These are phyloP conservation scores for Chelon auratus DNA, from an alignment of 2,797 vertebrate species.

Conservation along the genomic window DNA sequence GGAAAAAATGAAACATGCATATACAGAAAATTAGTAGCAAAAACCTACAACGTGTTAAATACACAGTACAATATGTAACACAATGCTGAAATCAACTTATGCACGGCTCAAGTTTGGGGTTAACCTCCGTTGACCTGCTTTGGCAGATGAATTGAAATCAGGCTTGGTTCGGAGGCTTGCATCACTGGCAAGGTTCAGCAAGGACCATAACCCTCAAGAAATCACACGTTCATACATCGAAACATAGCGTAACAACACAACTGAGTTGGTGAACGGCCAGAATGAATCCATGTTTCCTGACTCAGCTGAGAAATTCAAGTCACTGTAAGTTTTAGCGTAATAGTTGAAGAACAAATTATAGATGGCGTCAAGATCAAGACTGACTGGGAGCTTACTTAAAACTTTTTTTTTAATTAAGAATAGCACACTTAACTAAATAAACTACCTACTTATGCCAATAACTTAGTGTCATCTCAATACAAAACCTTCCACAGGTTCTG, in stretches of 20 bases:
- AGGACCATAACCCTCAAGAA: background rate
- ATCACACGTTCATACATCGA: constrained; percentile 16
- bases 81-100: background rate
- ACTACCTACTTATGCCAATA: too few species aligned
- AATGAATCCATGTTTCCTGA: background rate
- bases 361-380: background rate
- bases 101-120: background rate
- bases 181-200: constrained; percentile 29
- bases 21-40: background rate
- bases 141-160: constrained; percentile 11
- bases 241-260: constrained; percentile 16
- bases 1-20: constrained; percentile 16
- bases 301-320: constrained; percentile 11
- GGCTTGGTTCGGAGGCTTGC: constrained; percentile 13
- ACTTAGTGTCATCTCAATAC: too few species aligned
- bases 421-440: too few species aligned
- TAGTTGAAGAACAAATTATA: background rate
- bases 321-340: constrained; percentile 3
- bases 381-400: background rate
- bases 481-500: background rate
- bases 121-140: background rate
- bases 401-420: background rate
- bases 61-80: constrained; percentile 3
- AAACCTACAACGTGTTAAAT: constrained; percentile 24
- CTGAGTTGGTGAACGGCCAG: background rate